Evolutionary conservation across 2,888 invertebrate species (phyloP), one percentile per base, ranked within the genome.

Genomic region (Cordylochernes scorpioides): DNA sequence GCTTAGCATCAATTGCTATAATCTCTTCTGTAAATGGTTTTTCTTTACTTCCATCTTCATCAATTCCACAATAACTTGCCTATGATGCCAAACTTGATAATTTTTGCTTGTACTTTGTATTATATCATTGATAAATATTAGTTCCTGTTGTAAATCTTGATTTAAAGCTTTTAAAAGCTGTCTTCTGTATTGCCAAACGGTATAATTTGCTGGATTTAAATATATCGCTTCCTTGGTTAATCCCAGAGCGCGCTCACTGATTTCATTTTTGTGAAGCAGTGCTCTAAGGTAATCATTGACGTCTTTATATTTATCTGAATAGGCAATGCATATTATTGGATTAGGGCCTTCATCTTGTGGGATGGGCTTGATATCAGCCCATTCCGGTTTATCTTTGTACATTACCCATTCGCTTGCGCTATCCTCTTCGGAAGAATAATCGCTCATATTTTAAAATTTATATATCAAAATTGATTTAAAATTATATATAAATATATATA

Each of bases 121-220:
- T 24, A 84, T 67, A 34, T 65, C 60, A 42, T 70, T 65, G 29
- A 78, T 67, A 56, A 73, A 91, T 29, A 66, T 60, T 38, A 97
- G 56, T 57, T 99, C 97, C 31, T 68, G 62, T 34, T 61, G 54
- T 27, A 94, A 58, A 54, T 91, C 71, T 41, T 67, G 66, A 3
- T 69, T 65, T 36, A 97, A 54, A 15, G 67, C 68, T 50, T 73
- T 69, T 24, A 99, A 55, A 34, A 91, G 62, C n/a, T n/a, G n/a
- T n/a, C n/a, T n/a, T n/a, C n/a, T n/a, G n/a, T 19, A 6, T 9
- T 75, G 84, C 97, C 97, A 97, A 3, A 91, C 88, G 2, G 94
- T 88, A 49, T 97, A 97, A 55, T 97, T 97, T 1, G 94, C 91
- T 17, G 94, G 71, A 56, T 99, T 99, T 8, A 88, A 58, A 43